Percentiles rank a stretch among this genome's conserved stretches.
phyloP scores from a whole-genome alignment of 2,888 invertebrate genomes.

The Thelaira solivaga region DNA sequence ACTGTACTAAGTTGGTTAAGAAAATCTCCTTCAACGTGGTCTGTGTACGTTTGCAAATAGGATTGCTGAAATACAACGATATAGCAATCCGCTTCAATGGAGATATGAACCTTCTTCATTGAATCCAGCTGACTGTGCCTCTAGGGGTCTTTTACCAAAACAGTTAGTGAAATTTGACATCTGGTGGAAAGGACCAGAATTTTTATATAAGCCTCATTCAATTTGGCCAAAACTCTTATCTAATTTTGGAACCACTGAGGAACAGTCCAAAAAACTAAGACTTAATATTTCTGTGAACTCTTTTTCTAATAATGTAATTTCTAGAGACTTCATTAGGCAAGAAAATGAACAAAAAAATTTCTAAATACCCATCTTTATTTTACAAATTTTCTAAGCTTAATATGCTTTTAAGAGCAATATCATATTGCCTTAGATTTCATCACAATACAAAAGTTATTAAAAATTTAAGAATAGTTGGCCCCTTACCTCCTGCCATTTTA shows the following conservation, averaged over 20 bases:
- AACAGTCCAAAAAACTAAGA: not conserved
- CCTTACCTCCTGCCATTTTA: not conserved
- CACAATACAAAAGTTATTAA: not conserved
- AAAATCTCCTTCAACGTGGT: slow-evolving; percentile 16
- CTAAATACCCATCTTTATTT: not conserved
- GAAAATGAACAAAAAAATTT: too few species aligned
- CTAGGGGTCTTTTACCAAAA: not conserved
- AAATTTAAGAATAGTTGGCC: not conserved
- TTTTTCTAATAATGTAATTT: not conserved
- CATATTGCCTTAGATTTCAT: slow-evolving; percentile 10
- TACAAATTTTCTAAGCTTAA: slow-evolving; percentile 7
- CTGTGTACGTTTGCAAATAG: not conserved
- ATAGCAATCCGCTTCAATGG: slow-evolving; percentile 13
- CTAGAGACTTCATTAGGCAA: not conserved
- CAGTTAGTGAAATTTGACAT: not conserved
- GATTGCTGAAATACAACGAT: slow-evolving; percentile 12
- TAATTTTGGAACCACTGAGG: not conserved
- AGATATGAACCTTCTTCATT: slow-evolving; percentile 23
- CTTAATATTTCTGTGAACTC: not conserved
- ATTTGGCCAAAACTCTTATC: slow-evolving; percentile 13
- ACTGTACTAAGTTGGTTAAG: slow-evolving; percentile 33
- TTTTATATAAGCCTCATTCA: not conserved
- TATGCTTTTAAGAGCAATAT: not conserved
- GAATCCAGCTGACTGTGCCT: slow-evolving; percentile 35
- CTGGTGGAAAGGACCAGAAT: slow-evolving; percentile 38